Percentiles rank a stretch among this genome's conserved stretches.
Conservation (phyloP, 2,113 vertebrate species). For the Lophochroa leadbeateri region DNA sequence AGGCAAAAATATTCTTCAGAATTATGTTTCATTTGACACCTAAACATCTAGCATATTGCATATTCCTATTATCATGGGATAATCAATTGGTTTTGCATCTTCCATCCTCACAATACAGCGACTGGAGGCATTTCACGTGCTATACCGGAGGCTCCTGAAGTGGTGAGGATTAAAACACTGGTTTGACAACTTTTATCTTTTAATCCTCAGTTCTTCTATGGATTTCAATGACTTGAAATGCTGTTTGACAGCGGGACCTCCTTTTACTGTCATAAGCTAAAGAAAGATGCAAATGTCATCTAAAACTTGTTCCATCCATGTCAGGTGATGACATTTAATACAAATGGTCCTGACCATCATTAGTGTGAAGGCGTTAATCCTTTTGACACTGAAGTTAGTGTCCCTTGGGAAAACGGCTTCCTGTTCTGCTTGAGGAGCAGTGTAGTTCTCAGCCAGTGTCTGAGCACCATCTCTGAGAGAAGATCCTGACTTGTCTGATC, state of each 20-base stretch:
- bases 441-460: neutral
- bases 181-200: conserved; percentile 6
- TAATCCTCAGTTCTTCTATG: conserved; percentile 32
- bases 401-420: neutral
- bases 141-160: neutral
- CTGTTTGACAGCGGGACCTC: conserved; percentile 20
- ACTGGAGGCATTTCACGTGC: neutral
- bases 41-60: conserved; percentile 59
- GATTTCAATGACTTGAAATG: neutral
- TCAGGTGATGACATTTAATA: neutral
- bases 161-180: neutral
- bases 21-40: conserved; percentile 67
- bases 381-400: fast-evolving
- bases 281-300: neutral
- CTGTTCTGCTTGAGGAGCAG: neutral
- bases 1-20: conserved; percentile 56
- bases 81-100: conserved; percentile 37
- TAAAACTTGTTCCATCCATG: neutral
- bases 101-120: conserved; percentile 8
- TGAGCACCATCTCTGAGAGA: neutral
- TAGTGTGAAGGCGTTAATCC: neutral
- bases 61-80: conserved; percentile 41
- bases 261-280: neutral
- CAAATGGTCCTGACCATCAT: neutral
- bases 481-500: neutral